Conservation (phyloP, 2,797 vertebrate genomes). For the Jordanella pulchra region DNA sequence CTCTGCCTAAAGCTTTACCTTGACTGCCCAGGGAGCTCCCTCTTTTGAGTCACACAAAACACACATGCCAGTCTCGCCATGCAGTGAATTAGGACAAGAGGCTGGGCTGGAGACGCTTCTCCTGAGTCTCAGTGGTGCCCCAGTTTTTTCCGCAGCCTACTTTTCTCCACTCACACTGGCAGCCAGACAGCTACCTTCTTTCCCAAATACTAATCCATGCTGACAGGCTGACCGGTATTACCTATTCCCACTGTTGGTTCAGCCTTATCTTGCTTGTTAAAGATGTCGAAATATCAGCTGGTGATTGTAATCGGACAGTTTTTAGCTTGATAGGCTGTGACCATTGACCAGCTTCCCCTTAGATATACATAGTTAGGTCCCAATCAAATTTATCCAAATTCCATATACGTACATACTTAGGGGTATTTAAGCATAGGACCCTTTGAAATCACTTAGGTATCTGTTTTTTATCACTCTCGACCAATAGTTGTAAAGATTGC, state of each 20-base stretch:
- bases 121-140: constrained; percentile 70
- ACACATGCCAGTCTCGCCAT: constrained; percentile 68
- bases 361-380: background rate
- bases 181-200: constrained; percentile 56
- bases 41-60: constrained; percentile 46
- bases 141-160: constrained; percentile 75
- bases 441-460: background rate
- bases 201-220: constrained; percentile 47
- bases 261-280: constrained; percentile 2
- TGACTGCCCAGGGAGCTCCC: constrained; percentile 57
- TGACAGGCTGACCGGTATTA: constrained; percentile 50
- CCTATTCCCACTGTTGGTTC: constrained; percentile 30
- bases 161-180: constrained; percentile 60
- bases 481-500: background rate
- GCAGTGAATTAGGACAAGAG: constrained; percentile 74
- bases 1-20: constrained; percentile 55
- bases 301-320: constrained; percentile 8
- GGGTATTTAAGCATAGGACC: background rate
- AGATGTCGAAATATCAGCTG: constrained; percentile 1
- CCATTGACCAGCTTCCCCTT: background rate
- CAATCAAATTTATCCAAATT: background rate
- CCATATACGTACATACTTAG: background rate
- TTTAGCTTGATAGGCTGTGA: constrained; percentile 13
- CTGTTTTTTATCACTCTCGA: background rate
- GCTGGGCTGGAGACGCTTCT: constrained; percentile 74